Evolutionary conservation across 1,140 invertebrate genomes (phyloP), one percentile per base, ranked within the genome.

Genomic region (Pogonognathellus flavescens): DNA sequence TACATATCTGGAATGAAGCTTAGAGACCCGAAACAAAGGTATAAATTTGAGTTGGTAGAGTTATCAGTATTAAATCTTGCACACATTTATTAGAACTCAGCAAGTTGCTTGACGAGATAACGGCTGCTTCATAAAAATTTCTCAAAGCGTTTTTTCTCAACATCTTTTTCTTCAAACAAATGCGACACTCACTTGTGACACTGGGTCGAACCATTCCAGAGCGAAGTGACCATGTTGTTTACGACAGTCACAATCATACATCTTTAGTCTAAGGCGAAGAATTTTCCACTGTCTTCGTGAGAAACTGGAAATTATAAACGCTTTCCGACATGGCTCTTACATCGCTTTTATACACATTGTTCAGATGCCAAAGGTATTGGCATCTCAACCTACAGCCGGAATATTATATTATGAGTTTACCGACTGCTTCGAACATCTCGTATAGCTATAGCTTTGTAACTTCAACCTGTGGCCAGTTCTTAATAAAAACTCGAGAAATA

Each of bases 281-380:
- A 86, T 86, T 86, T 76, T 25, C 76, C 62, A 41, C 83, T 86
- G 83, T 80, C 83, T 41, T 86, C 86, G 86, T 84, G 86, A 86
- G 86, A 86, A 86, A 86, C 82, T 84, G 55, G 72, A 84, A 86
- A 86, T 86, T 86, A 84, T 83, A 86, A 86, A 86, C 83, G 86
- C 83, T 84, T 84, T 72, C 86, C 86, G 86, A 84, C 82, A 86
- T 66, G 55, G 13, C 52, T 55, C 60, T 70, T 49, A 76, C 72
- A 82, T 57, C 76, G 52, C n/a, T 83, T 55, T 31, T 59, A 52
- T 55, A 14, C 82, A 84, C 86, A 86, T 86, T 84, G 82, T 83
- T 84, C 49, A 82, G 20, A 86, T 86, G 25, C 86, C 86, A 60
- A 6, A 41, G 31, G 31, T 41, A 41, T 41, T 41, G 31, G 31